Conservation (phyloP, 2,113 vertebrate genomes). For the Coreoperca whiteheadi region DNA sequence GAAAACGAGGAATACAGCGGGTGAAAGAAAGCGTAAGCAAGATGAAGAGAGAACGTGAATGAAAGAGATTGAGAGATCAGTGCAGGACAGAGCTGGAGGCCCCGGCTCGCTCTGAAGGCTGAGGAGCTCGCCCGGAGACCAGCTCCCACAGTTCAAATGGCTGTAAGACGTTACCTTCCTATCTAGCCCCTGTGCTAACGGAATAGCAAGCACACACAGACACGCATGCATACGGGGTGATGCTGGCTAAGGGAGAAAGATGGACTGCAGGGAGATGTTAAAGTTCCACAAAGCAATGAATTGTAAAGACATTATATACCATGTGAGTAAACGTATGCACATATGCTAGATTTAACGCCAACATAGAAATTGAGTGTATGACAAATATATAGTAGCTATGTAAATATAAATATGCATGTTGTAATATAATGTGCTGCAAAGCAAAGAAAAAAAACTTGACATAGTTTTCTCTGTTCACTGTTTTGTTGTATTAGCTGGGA, state of each 20-base stretch:
- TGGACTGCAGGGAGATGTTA: not conserved
- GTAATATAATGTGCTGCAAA: too few species aligned
- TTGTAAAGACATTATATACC: not conserved
- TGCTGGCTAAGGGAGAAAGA: slow-evolving; percentile 11
- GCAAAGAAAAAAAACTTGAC: not conserved
- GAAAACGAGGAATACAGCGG: slow-evolving; percentile 23
- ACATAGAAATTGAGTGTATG: too few species aligned
- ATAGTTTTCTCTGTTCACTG: not conserved
- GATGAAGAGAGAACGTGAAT: slow-evolving; percentile 21
- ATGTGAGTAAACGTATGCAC: not conserved
- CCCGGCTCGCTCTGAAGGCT: slow-evolving; percentile 28
- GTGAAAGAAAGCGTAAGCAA: not conserved
- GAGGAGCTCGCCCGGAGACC: slow-evolving; percentile 26
- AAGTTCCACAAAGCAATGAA: not conserved
- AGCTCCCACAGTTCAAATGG: slow-evolving; percentile 38
- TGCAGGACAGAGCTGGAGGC: slow-evolving; percentile 36
- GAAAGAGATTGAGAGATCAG: slow-evolving; percentile 42
- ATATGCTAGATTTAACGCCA: not conserved
- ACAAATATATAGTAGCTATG: too few species aligned
- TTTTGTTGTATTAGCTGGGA: not conserved
- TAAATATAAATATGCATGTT: not conserved
- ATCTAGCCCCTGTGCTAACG: not conserved
- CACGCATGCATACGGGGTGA: not conserved
- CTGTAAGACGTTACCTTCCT: slow-evolving; percentile 31
- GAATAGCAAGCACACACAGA: slow-evolving; percentile 27